These are phyloP conservation scores for Zenarchopterus dispar DNA, from an alignment of 2,797 vertebrate species.

Conservation along the genomic window DNA sequence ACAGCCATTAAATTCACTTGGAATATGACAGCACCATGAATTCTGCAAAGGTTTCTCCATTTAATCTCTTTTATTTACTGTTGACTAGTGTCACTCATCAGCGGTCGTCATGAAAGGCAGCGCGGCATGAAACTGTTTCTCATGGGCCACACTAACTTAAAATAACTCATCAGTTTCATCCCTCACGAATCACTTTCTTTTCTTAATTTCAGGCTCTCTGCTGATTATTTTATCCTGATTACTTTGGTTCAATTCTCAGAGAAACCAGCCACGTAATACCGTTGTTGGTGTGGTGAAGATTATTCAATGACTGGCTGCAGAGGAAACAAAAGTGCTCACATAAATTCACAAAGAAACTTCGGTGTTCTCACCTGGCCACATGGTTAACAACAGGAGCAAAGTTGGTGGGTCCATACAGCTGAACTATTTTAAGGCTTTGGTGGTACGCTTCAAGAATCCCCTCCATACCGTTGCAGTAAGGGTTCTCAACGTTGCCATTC, in stretches of 20 bases:
- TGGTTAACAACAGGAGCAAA: constrained; percentile 94
- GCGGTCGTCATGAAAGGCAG: constrained; percentile 14
- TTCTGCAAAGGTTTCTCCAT: constrained; percentile 7
- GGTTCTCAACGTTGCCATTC: constrained; percentile 93
- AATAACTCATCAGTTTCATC: constrained; percentile 6
- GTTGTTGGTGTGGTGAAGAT: constrained; percentile 1
- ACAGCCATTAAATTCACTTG: constrained; percentile 5
- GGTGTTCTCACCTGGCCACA: constrained; percentile 88
- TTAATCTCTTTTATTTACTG: constrained; percentile 15
- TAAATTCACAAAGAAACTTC: constrained; percentile 8
- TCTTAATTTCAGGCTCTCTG: constrained; percentile 41
- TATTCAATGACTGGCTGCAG: too few relatives aligned
- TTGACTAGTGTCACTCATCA: constrained; percentile 17
- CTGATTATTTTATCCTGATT: constrained; percentile 50
- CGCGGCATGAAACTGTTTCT: constrained; percentile 15
- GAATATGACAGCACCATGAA: background rate
- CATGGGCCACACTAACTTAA: background rate
- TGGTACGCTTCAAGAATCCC: constrained; percentile 96
- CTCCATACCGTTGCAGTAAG: constrained; percentile 92
- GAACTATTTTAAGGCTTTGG: constrained; percentile 93
- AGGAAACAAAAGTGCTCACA: background rate
- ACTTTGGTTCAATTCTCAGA: constrained; percentile 41
- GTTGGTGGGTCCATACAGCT: constrained; percentile 97
- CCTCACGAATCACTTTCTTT: constrained; percentile 5
- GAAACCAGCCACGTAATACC: constrained; percentile 35